Evolutionary conservation across 1,140 invertebrate species (phyloP).

Genomic region (Brachionus rotundiformis): DNA sequence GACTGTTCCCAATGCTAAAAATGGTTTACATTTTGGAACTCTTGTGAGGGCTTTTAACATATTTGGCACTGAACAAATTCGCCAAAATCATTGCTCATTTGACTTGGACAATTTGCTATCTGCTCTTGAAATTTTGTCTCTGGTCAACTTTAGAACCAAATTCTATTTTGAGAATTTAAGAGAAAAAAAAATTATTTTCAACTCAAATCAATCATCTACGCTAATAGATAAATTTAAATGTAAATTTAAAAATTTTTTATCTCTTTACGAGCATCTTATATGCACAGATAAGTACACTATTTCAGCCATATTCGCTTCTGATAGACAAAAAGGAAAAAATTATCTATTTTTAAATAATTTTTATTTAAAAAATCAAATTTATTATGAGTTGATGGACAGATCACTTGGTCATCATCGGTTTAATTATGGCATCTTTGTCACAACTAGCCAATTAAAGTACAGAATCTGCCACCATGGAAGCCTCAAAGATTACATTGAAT

Average conservation of each 20-base stretch:
- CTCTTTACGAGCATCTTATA: neutral
- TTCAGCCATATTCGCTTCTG: neutral
- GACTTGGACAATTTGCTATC: neutral
- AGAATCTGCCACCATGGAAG: neutral
- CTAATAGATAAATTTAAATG: neutral
- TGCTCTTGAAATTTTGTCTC: neutral
- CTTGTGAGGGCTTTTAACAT: neutral
- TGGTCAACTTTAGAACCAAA: neutral
- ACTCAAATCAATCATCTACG: neutral
- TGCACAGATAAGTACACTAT: neutral
- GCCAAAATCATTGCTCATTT: neutral
- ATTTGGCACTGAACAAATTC: neutral
- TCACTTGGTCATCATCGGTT: neutral
- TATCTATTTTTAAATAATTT: conserved; percentile 30
- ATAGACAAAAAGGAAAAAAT: neutral
- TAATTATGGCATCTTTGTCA: neutral
- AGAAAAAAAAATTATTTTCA: neutral
- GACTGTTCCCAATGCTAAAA: neutral
- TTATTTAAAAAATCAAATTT: neutral
- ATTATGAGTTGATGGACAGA: neutral
- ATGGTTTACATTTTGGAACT: neutral
- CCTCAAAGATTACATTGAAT: neutral
- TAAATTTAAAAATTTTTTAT: neutral
- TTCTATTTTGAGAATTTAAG: conserved; percentile 7
- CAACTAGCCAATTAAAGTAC: neutral